A percentile compares a stretch with the other conserved stretches of the same genome.
Conservation (phyloP, 1,140 invertebrate genomes). For the Chironomus striatipennis region DNA sequence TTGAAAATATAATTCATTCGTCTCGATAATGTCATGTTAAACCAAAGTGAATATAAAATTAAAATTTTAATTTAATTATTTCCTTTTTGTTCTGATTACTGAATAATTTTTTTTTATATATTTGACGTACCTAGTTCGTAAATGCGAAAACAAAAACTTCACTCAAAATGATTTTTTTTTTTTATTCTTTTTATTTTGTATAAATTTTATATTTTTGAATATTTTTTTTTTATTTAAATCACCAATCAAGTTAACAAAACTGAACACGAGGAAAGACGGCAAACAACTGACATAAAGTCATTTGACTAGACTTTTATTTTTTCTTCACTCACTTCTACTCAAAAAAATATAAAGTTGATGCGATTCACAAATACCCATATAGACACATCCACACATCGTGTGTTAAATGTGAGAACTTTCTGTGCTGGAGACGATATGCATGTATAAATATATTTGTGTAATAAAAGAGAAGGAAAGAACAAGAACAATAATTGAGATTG, state of each 20-base stretch:
- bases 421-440: not conserved
- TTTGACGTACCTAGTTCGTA: not conserved
- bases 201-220: not conserved
- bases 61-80: not conserved
- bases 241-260: not conserved
- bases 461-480: not conserved
- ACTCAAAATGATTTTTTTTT: not conserved
- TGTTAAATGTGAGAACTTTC: not conserved
- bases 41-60: not conserved
- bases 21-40: constrained; percentile 13
- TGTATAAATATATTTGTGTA: too few relatives aligned
- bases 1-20: not conserved
- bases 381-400: too few relatives aligned
- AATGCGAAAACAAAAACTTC: not conserved
- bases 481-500: constrained; percentile 9
- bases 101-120: not conserved
- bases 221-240: not conserved
- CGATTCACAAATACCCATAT: not conserved
- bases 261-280: constrained; percentile 3
- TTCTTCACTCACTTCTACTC: not conserved
- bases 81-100: not conserved
- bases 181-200: not conserved
- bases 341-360: not conserved
- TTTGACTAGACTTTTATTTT: not conserved
- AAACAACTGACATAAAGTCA: constrained; percentile 10